Percentiles rank a stretch among this genome's conserved stretches.
Conservation (phyloP, 2,113 vertebrate genomes). For the Calyptomena viridis region DNA sequence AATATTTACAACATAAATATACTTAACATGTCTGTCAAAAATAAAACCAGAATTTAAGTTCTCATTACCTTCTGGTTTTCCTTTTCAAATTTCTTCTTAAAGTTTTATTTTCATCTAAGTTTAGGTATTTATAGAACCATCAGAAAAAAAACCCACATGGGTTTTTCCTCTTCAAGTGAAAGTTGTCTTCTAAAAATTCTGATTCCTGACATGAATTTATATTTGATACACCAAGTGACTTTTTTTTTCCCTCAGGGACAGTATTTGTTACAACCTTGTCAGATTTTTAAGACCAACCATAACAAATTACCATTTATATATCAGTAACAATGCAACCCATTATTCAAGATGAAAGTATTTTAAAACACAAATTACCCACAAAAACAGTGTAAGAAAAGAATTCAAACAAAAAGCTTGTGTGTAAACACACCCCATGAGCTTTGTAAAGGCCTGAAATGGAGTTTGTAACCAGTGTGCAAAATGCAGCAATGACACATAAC, state of each 20-base stretch:
- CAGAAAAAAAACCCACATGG: background rate
- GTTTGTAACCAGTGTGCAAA: background rate
- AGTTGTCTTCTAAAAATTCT: background rate
- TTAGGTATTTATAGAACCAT: background rate
- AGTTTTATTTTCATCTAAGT: background rate
- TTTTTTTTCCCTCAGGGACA: background rate
- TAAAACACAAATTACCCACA: background rate
- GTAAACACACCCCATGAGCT: background rate
- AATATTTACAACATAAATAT: background rate
- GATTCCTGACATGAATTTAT: background rate
- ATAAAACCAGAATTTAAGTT: background rate
- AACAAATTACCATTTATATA: background rate
- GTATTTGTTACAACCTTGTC: background rate
- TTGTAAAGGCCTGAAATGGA: background rate
- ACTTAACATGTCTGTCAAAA: background rate
- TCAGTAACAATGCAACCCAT: background rate
- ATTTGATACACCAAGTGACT: background rate
- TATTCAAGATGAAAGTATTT: background rate
- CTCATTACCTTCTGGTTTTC: background rate
- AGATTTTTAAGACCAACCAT: background rate
- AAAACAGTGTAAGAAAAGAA: background rate
- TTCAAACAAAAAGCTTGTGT: background rate
- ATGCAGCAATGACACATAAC: rapidly evolving
- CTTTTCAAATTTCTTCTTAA: background rate
- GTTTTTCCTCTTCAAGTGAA: background rate